Evolutionary conservation across 2,797 vertebrate species (phyloP).

Genomic region (Nothura maculosa): DNA sequence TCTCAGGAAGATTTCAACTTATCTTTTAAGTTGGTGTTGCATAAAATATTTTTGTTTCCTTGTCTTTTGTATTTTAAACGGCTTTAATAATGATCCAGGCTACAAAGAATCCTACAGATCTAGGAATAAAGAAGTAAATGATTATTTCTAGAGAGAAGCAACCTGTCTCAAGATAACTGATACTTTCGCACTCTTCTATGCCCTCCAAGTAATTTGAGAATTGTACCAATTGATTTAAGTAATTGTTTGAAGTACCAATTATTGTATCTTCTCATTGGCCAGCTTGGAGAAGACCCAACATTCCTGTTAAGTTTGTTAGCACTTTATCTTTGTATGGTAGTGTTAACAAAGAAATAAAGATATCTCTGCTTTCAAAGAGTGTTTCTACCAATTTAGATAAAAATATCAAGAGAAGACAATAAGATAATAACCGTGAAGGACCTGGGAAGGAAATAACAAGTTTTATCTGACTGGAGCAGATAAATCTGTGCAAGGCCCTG

Average conservation of each 20-base stretch:
- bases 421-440: background rate
- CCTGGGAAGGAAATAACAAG: background rate
- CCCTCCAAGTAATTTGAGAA: background rate
- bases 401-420: background rate
- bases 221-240: background rate
- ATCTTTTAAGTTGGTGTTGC: background rate
- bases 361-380: background rate
- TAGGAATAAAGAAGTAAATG: background rate
- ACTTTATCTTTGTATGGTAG: background rate
- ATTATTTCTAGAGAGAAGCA: background rate
- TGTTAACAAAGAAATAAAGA: background rate
- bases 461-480: background rate
- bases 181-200: background rate
- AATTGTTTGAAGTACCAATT: background rate
- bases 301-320: background rate
- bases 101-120: background rate
- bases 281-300: background rate
- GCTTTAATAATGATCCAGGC: background rate
- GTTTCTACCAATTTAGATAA: background rate
- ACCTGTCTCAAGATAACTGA: background rate
- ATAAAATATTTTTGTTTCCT: rapidly evolving
- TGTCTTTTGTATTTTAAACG: background rate
- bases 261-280: background rate
- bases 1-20: background rate
- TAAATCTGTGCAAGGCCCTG: background rate